Evolutionary conservation across 2,113 vertebrate genomes (phyloP).

Genomic region (Empidonax traillii): DNA sequence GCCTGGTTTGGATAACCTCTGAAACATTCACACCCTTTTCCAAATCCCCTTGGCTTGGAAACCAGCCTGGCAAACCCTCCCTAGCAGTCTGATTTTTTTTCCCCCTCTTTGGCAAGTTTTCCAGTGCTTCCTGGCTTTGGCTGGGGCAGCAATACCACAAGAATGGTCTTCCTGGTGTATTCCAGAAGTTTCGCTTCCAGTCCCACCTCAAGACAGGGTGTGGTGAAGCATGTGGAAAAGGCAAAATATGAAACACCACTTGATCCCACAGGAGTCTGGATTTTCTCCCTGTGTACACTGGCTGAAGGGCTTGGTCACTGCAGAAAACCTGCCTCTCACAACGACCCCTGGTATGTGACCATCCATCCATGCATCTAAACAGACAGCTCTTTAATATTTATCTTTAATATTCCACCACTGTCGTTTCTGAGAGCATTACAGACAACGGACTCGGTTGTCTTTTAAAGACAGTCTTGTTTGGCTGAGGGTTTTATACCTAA

Average conservation of each 20-base stretch:
- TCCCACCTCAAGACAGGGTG: slow-evolving; percentile 42
- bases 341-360: not conserved
- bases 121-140: slow-evolving; percentile 21
- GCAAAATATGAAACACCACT: not conserved
- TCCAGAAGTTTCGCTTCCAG: slow-evolving; percentile 48
- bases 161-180: slow-evolving; percentile 16
- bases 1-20: slow-evolving; percentile 46
- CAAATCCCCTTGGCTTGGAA: slow-evolving; percentile 35
- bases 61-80: not conserved
- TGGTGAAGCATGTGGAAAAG: not conserved
- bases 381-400: not conserved
- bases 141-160: slow-evolving; percentile 42
- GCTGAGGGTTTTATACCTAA: not conserved
- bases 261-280: not conserved
- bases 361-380: not conserved
- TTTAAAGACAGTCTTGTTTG: not conserved
- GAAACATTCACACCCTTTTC: slow-evolving; percentile 21
- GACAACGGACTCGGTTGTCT: not conserved
- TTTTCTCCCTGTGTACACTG: not conserved
- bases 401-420: not conserved
- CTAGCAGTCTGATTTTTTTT: not conserved
- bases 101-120: not conserved
- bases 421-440: not conserved
- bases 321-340: not conserved
- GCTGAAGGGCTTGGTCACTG: not conserved